Base-by-base conservation (phyloP, 2,113 vertebrate genomes). In the Peromyscus maniculatus region DNA sequence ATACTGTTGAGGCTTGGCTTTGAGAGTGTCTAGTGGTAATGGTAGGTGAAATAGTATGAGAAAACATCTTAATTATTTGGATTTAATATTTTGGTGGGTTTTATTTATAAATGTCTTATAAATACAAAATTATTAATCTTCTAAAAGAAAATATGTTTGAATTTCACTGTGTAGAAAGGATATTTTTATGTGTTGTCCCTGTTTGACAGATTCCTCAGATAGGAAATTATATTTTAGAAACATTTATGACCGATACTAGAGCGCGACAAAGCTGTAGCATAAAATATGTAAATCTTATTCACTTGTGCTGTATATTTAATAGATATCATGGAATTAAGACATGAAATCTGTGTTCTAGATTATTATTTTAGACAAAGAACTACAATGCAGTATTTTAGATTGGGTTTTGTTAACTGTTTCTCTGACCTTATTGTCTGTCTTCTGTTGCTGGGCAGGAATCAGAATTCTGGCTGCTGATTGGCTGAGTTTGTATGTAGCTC, bases 381-480 rank as follows among this genome's bases (percentile, higher is more conserved):
- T 78, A 82, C 62, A 15, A 19, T 87, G 3, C 93, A 91, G 36
- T 95, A 86, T 98, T 97, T 97, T n/a, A 82, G 84, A 97, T 97
- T 96, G 95, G 91, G 82, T 87, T 96, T 97, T 93, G 15, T 75
- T 78, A 69, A 39, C 39, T 94, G 78, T 97, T 98, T 96, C 96
- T 93, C 64, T 98, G 97, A 97, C 95, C 97, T 98, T 97, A 97
- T 98, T 98, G 96, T 98, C 94, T 98, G 92, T 96, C 88, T 97
- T 94, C 89, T 98, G 98, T 99, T 98, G 97, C 98, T 97, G 96
- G 98, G 99, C 98, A 97, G 97, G 97, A 98, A 98, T 98, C 96
- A 95, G 93, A 97, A 95, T 98, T 71, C 97, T 93, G 90, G 89
- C 89, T 89, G 89, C 96, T 98, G 98, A 99, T 98, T 99, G 98